phyloP scores from a whole-genome alignment of 2,113 vertebrate genomes.

The Pseudolaguvia tuberculata region DNA sequence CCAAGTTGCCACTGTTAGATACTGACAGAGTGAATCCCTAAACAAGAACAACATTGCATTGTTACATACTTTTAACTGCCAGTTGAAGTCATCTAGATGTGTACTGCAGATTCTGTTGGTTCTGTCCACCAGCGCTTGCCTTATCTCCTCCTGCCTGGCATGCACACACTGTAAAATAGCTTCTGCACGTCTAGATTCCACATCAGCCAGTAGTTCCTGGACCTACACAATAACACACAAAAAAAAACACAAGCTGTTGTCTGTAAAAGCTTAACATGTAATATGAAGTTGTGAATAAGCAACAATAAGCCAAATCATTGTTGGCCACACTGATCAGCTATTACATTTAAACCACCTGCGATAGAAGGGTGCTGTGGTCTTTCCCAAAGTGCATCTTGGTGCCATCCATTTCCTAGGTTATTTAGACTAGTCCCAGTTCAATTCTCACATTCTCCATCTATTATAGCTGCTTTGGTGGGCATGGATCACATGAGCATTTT shows the following conservation, averaged over 20 bases:
- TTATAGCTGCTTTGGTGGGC: too few relatives aligned
- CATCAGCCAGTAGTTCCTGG: slow-evolving; percentile 64
- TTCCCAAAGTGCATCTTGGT: too few relatives aligned
- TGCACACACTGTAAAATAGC: slow-evolving; percentile 74
- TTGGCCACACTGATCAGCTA: too few relatives aligned
- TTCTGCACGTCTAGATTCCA: slow-evolving; percentile 66
- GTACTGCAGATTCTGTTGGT: slow-evolving; percentile 79
- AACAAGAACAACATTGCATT: background rate
- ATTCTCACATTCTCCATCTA: too few relatives aligned
- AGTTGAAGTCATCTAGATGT: slow-evolving; percentile 89
- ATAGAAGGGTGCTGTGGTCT: too few relatives aligned
- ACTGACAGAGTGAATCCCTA: background rate
- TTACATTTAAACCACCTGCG: too few relatives aligned
- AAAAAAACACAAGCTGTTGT: slow-evolving; percentile 2
- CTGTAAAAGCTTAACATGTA: background rate
- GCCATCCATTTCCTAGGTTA: too few relatives aligned
- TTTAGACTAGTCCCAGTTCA: too few relatives aligned
- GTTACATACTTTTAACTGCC: slow-evolving; percentile 87
- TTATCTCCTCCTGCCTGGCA: slow-evolving; percentile 80
- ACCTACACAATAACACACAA: slow-evolving; percentile 66
- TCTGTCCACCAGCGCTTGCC: slow-evolving; percentile 70
- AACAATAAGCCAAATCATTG: too few relatives aligned
- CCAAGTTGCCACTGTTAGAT: too few relatives aligned
- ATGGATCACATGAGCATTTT: too few relatives aligned
- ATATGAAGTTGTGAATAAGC: background rate